Evolutionary conservation across 2,888 invertebrate genomes (phyloP), one percentile per base, ranked within the genome.

Genomic region (Metopia argyrocephala): DNA sequence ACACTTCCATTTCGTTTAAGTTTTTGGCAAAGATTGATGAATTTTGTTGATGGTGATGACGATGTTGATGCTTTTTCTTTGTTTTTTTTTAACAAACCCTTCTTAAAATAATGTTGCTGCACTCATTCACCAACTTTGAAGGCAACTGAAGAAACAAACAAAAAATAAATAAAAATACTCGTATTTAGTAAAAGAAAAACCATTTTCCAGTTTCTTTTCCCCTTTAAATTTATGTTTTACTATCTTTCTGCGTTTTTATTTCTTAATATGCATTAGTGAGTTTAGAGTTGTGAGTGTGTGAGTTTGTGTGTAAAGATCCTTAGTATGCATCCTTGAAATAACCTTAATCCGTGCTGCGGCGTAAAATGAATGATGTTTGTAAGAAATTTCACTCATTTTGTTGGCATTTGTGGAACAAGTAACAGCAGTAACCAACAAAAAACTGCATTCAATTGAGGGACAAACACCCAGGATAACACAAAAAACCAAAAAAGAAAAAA

Each of bases 1-100:
- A 45, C 66, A 70, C 71, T 75, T 79, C 71, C 78, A 79, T 79
- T 82, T 79, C 66, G 76, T 85, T 84, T 85, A 88, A 89, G 86
- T 87, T 88, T 88, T 88, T 89, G 88, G 88, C 88, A 88, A 88
- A 88, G 88, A 88, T 88, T 88, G 88, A 88, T 88, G 88, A 88
- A 89, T 88, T 87, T 87, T 87, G 86, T 88, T 87, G 87, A 88
- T 88, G 76, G 76, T 75, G 81, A 74, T 76, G 79, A 76, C 75
- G 76, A 68, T 78, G 83, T 69, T 71, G 80, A 76, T 76, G 81
- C 69, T 78, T 57, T 27, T 38, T 38, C 15, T 38, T 38, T 52
- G 64, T 65, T 59, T 65, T 76, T 73, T 46, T 74, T 69, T 38
- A 54, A 54, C 59, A 18, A 28, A 74, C 65, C 69, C 74, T 78